Conservation (phyloP, 2,113 vertebrate species). For the Poicephalus gulielmi region DNA sequence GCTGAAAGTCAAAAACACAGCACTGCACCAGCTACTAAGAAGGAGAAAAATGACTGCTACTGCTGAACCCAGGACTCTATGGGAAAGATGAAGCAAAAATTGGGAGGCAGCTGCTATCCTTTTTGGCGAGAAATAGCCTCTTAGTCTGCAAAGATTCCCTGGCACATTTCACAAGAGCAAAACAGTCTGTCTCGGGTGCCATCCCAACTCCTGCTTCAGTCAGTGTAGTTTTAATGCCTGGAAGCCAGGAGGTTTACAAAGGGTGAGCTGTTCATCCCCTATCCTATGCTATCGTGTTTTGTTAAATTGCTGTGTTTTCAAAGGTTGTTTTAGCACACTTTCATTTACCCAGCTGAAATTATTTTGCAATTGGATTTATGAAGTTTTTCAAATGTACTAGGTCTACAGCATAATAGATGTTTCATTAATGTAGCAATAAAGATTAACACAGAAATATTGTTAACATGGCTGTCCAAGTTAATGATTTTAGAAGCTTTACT, state of each 20-base stretch:
- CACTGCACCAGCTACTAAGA: no score
- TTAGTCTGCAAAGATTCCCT: neutral
- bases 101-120: neutral
- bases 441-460: neutral
- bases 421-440: neutral
- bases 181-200: fast-evolving
- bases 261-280: neutral
- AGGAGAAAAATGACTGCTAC: no score
- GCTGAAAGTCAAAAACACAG: no score
- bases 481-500: conserved; percentile 5
- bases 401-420: neutral
- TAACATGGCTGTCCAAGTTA: neutral
- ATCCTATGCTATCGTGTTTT: neutral
- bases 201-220: neutral
- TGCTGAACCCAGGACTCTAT: no score
- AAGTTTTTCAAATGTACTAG: neutral
- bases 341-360: neutral
- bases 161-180: neutral
- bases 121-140: neutral
- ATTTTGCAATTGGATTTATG: neutral
- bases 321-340: neutral
- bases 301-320: neutral
- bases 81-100: neutral
- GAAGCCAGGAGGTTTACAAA: neutral
- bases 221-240: neutral